Evolutionary conservation across 2,113 vertebrate genomes (phyloP).

Genomic region (Globicephala melas): DNA sequence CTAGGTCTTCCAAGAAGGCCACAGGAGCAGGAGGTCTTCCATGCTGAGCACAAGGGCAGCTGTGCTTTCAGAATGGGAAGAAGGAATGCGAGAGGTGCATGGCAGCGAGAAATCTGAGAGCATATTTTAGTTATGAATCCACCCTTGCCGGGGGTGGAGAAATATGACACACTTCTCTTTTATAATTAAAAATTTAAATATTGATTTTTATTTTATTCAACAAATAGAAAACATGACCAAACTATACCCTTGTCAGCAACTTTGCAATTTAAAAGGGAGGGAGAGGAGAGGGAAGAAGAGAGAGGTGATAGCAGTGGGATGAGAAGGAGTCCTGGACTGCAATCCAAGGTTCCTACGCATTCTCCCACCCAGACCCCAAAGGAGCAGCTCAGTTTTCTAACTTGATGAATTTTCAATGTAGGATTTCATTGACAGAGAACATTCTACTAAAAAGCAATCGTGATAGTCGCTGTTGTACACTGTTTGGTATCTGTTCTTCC

Average conservation of each 20-base stretch:
- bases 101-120: background rate
- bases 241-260: background rate
- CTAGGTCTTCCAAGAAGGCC: background rate
- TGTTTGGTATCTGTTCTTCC: background rate
- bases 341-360: background rate
- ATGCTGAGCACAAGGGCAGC: background rate
- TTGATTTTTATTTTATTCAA: background rate
- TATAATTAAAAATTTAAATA: background rate
- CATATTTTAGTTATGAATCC: background rate
- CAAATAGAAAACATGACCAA: background rate
- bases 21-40: rapidly evolving
- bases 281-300: background rate
- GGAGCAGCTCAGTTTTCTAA: background rate
- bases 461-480: background rate
- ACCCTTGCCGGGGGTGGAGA: background rate
- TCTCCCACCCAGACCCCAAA: too few species aligned
- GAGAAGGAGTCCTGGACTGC: background rate
- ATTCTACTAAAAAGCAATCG: background rate
- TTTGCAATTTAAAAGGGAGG: background rate
- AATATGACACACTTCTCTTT: background rate
- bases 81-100: background rate
- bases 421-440: background rate
- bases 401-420: background rate
- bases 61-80: background rate
- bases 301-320: rapidly evolving